phyloP scores from a whole-genome alignment of 2,888 invertebrate genomes.

The Plagiodera versicolora region DNA sequence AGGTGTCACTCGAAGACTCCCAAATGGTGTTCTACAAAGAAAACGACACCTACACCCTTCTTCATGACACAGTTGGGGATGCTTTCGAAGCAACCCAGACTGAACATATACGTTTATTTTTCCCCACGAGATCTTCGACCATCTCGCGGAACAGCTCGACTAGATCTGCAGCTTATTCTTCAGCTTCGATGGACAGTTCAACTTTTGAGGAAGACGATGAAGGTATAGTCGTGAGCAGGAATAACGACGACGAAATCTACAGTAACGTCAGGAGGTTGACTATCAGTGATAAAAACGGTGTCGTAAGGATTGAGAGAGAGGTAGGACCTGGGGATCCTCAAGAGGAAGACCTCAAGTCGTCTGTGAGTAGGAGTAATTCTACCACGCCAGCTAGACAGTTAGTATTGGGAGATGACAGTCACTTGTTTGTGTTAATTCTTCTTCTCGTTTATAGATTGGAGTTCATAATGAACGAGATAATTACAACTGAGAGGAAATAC shows the following conservation, averaged over 20 bases:
- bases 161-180: constrained; percentile 37
- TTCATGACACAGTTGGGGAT: constrained; percentile 1
- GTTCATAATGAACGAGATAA: constrained; percentile 47
- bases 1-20: constrained; percentile 19
- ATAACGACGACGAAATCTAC: constrained; percentile 18
- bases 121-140: too few relatives aligned
- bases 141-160: constrained; percentile 18
- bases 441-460: constrained; percentile 38
- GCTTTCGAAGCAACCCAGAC: too few relatives aligned
- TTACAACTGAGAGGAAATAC: constrained; percentile 48
- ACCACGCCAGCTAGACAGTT: constrained; percentile 16
- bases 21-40: constrained; percentile 30
- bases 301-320: constrained; percentile 38
- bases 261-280: constrained; percentile 35
- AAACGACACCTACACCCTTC: constrained; percentile 15
- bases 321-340: constrained; percentile 16
- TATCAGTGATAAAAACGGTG: constrained; percentile 35
- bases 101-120: too few relatives aligned
- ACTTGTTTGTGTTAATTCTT: not conserved
- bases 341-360: not conserved
- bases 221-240: constrained; percentile 18
- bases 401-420: constrained; percentile 9
- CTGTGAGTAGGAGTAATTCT: constrained; percentile 20
- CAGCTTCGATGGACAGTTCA: constrained; percentile 31
- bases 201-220: constrained; percentile 27